Percentiles rank a stretch among this genome's conserved stretches.
Conservation (phyloP, 2,113 vertebrate species). For the Cyprinus carpio region DNA sequence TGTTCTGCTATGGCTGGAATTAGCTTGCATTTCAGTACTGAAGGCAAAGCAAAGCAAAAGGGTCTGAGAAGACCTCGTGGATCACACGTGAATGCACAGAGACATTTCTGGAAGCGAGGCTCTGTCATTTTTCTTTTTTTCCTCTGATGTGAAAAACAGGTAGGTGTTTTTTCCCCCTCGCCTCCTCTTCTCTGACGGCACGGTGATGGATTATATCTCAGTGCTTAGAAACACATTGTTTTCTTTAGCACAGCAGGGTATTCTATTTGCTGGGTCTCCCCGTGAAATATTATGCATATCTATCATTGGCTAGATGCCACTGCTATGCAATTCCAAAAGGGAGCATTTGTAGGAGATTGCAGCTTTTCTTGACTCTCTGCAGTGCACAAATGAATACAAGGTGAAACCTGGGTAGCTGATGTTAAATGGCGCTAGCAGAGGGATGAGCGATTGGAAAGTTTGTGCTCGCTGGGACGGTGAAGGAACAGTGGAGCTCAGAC, state of each 20-base stretch:
- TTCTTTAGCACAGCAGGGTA: slow-evolving; percentile 99
- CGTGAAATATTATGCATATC: slow-evolving; percentile 95
- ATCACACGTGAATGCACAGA: slow-evolving; percentile 77
- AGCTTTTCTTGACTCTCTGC: slow-evolving; percentile 58
- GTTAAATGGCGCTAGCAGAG: slow-evolving; percentile 45
- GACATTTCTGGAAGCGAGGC: slow-evolving; percentile 77
- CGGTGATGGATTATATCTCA: slow-evolving; percentile 96
- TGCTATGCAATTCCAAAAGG: slow-evolving; percentile 67
- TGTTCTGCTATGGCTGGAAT: slow-evolving; percentile 49
- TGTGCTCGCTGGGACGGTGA: neutral
- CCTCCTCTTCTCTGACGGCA: slow-evolving; percentile 78
- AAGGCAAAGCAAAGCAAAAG: slow-evolving; percentile 78
- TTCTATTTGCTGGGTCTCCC: slow-evolving; percentile 95
- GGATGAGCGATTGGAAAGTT: neutral
- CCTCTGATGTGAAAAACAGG: slow-evolving; percentile 95
- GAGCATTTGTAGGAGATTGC: slow-evolving; percentile 61
- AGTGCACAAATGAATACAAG: slow-evolving; percentile 50
- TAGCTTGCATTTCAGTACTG: slow-evolving; percentile 64
- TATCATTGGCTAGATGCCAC: slow-evolving; percentile 85
- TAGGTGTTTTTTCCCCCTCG: slow-evolving; percentile 70
- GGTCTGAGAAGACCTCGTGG: slow-evolving; percentile 77
- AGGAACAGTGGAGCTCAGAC: slow-evolving; percentile 39
- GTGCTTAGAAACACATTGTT: slow-evolving; percentile 98
- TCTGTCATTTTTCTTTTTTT: slow-evolving; percentile 77
- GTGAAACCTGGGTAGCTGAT: slow-evolving; percentile 39